A percentile compares a stretch with the other conserved stretches of the same genome.
These are phyloP conservation scores for Clistopyga incitator DNA, from an alignment of 2,888 invertebrate genomes.

Conservation along the genomic window DNA sequence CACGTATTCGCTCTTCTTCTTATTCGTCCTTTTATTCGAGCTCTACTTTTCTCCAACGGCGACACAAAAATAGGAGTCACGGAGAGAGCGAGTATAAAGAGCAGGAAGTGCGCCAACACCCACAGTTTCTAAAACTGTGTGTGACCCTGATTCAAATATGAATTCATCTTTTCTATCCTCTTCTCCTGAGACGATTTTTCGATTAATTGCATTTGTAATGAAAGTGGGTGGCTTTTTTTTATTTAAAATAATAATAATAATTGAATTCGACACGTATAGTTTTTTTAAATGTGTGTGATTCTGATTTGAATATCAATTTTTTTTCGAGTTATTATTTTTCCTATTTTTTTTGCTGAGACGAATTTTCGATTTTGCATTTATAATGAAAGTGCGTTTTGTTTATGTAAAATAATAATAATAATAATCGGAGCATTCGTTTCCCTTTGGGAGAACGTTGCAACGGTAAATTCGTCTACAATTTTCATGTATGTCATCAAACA, in stretches of 20 bases:
- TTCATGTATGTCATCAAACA: neutral
- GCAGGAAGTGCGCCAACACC: neutral
- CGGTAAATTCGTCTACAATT: neutral
- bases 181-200: neutral
- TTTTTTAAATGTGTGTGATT: too few relatives aligned
- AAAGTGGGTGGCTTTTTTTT: neutral
- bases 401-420: too few relatives aligned
- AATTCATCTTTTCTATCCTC: neutral
- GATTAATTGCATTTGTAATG: neutral
- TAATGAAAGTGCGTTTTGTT: too few relatives aligned
- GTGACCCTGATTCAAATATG: conserved; percentile 6
- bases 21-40: neutral
- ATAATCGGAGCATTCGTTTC: too few relatives aligned
- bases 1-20: neutral
- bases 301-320: too few relatives aligned
- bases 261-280: too few relatives aligned
- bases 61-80: neutral
- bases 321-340: too few relatives aligned
- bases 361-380: too few relatives aligned
- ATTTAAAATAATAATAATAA: too few relatives aligned
- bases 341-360: too few relatives aligned
- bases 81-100: conserved; percentile 3
- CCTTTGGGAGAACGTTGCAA: too few relatives aligned
- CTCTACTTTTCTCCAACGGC: neutral
- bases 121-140: neutral